Evolutionary conservation across 2,797 vertebrate species (phyloP).

Genomic region (Hylomyscus alleni): DNA sequence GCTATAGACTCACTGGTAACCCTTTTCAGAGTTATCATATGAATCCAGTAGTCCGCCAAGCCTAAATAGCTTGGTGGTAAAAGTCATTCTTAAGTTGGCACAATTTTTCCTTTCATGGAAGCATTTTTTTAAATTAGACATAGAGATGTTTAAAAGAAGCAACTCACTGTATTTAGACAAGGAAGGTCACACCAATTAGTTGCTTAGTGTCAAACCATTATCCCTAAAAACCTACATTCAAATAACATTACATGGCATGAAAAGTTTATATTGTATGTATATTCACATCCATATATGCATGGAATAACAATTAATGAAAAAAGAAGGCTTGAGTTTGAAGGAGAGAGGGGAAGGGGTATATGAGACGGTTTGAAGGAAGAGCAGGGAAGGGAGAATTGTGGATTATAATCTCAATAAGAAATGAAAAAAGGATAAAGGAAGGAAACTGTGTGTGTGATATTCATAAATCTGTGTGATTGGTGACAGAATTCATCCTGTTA

Average conservation of each 20-base stretch:
- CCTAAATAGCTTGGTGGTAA: constrained; percentile 16
- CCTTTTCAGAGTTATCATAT: neutral
- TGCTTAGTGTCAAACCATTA: neutral
- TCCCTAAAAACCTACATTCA: neutral
- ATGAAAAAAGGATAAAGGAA: neutral
- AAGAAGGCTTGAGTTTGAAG: neutral
- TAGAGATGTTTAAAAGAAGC: constrained; percentile 33
- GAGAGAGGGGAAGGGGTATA: neutral
- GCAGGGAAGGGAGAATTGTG: neutral
- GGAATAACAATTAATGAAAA: neutral
- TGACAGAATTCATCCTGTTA: constrained; percentile 45
- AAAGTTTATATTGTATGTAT: neutral
- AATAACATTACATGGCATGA: neutral
- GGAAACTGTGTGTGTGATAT: constrained; percentile 43
- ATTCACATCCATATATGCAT: neutral
- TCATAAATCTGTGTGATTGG: constrained; percentile 31
- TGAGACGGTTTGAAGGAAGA: neutral
- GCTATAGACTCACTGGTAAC: constrained; percentile 8
- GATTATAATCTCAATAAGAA: neutral
- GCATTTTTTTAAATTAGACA: neutral
- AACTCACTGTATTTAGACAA: constrained; percentile 31
- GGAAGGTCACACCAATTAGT: neutral
- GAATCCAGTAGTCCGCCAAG: neutral
- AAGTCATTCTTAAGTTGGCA: constrained; percentile 14
- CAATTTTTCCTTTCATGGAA: constrained; percentile 5